Evolutionary conservation across 2,113 vertebrate species (phyloP).

Genomic region (Hyla sarda): DNA sequence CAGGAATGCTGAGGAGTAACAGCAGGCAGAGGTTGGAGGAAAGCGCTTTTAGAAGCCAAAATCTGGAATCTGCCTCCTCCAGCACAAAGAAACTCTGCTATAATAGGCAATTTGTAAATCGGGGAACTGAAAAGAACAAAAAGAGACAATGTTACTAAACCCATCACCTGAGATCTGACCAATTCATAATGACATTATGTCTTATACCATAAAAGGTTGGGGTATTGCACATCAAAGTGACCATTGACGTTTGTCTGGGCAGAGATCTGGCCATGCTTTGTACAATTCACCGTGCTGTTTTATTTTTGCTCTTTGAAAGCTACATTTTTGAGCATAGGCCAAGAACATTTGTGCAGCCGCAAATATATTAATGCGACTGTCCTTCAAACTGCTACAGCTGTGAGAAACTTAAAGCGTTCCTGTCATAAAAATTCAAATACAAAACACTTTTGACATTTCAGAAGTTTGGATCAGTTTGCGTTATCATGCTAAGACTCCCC

Average conservation of each 20-base stretch:
- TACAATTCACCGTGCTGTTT: not conserved
- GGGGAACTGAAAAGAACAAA: not conserved
- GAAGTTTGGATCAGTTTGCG: too few relatives aligned
- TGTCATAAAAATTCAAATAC: too few relatives aligned
- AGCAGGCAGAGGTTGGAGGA: not conserved
- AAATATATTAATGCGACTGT: slow-evolving; percentile 7
- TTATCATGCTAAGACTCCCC: too few relatives aligned
- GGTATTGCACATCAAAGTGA: not conserved
- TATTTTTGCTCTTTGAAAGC: not conserved
- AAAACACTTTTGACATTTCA: not conserved
- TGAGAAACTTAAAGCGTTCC: not conserved
- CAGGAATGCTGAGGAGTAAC: not conserved
- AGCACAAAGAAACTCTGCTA: not conserved
- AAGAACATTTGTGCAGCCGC: slow-evolving; percentile 2
- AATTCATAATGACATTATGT: not conserved
- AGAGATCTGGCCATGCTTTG: not conserved
- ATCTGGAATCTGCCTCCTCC: not conserved
- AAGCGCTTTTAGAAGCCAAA: not conserved
- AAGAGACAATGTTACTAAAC: not conserved
- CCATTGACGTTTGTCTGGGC: not conserved
- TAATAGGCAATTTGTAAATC: not conserved
- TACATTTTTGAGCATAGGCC: slow-evolving; percentile 12
- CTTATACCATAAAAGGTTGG: not conserved
- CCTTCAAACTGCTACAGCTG: not conserved
- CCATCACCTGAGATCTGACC: not conserved